Percentiles rank a stretch among this genome's conserved stretches.
Evolutionary conservation across 1,140 invertebrate genomes (phyloP).

Genomic region (Pseudoatta argentina): DNA sequence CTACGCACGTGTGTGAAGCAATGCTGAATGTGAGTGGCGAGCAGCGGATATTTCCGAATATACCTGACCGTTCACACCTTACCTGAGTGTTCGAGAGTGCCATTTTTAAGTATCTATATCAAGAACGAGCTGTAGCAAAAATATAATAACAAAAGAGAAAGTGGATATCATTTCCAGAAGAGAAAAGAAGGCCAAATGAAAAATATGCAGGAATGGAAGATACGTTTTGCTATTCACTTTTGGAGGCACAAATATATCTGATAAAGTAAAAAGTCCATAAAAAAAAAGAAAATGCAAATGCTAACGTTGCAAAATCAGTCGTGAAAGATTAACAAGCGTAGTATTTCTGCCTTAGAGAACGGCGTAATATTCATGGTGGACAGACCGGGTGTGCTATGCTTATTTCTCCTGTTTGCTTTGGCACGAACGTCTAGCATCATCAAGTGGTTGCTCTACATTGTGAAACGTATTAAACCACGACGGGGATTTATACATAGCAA

Average conservation of each 20-base stretch:
- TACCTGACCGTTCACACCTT: conserved; percentile 42
- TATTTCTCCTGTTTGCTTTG: conserved; percentile 60
- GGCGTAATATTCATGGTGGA: conserved; percentile 27
- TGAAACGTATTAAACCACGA: conserved; percentile 11
- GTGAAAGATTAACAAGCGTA: conserved; percentile 15
- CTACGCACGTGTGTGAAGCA: conserved; percentile 55
- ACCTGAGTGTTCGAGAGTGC: conserved; percentile 3
- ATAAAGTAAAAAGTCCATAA: neutral
- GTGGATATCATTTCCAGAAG: neutral
- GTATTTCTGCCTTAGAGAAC: conserved; percentile 22
- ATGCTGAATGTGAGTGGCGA: conserved; percentile 1
- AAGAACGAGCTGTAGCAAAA: neutral
- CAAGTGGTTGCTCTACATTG: conserved; percentile 62
- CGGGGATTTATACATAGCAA: conserved; percentile 44
- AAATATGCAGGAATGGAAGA: neutral
- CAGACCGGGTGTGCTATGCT: conserved; percentile 29
- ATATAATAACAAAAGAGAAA: conserved; percentile 34
- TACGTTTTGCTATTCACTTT: neutral
- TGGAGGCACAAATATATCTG: neutral
- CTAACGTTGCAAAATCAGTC: conserved; percentile 21
- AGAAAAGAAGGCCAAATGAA: neutral
- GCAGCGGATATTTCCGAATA: conserved; percentile 30
- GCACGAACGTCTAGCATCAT: conserved; percentile 49
- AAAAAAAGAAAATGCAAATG: neutral
- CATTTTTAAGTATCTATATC: conserved; percentile 29